Evolutionary conservation across 2,797 vertebrate genomes (phyloP), one percentile per base, ranked within the genome.

Genomic region (Lacerta bilineata): DNA sequence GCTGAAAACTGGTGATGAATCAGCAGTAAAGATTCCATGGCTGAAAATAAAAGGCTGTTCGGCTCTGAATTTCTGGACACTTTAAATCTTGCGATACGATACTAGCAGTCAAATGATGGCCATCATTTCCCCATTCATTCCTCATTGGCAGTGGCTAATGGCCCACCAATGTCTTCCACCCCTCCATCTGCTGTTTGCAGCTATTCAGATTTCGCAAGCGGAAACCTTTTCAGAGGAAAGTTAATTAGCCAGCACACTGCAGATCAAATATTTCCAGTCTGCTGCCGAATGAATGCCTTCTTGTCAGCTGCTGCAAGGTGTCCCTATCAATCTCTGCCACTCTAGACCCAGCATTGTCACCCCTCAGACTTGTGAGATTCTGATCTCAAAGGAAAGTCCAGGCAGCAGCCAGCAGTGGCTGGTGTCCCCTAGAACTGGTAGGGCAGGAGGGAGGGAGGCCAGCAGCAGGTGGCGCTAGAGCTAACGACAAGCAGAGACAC

Each of bases 161-260:
- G 27, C 82, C 75, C 69, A 93, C 76, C 87, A 93, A 46, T 78
- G 13, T 27, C 36, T 89, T 59, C 79, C 80, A 92, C 80, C 75
- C 88, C 86, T 33, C 88, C 93, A 92, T 93, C 90, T 95, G 95
- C 94, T 90, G 80, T 77, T 87, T 91, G 85, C 33, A 93, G 87
- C 82, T 84, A 93, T 66, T 86, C 93, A 92, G 84, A 92, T 92
- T 94, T 91, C 94, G 92, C 91, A 87, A 90, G 94, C 55, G 2
- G 79, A 92, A 95, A 93, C 72, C 64, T 89, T 95, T 93, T 86
- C 36, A 90, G 80, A 89, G 88, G 91, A 90, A 96, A 96, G 79
- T 95, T 96, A 96, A 96, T 96, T 93, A 96, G 83, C 85, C 91
- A 93, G 91, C 64, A 93, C 0, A 1, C 72, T 93, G 88, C 85